Evolutionary conservation across 2,888 invertebrate species (phyloP).

Genomic region (Phaonia tiefii): DNA sequence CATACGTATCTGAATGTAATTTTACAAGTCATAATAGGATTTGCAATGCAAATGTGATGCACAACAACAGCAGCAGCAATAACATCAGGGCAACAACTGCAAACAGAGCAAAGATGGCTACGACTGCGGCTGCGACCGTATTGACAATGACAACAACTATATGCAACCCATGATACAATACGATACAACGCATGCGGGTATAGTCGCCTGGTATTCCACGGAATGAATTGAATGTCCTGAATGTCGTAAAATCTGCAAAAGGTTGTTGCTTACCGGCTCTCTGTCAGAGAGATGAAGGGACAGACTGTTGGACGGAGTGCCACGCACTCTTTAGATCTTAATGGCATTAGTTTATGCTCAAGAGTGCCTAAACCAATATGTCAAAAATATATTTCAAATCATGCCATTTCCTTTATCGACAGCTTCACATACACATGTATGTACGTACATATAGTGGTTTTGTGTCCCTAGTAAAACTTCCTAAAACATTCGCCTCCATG

Average conservation of each 20-base stretch:
- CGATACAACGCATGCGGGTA: no score
- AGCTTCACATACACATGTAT: neutral
- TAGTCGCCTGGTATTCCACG: constrained; percentile 27
- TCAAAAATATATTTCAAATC: constrained; percentile 77
- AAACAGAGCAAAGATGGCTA: constrained; percentile 47
- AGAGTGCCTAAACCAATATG: constrained; percentile 74
- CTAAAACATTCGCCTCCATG: neutral
- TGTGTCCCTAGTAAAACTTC: neutral
- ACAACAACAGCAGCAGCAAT: constrained; percentile 52
- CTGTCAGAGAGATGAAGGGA: constrained; percentile 27
- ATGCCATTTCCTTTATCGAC: constrained; percentile 1
- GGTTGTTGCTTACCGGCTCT: constrained; percentile 47
- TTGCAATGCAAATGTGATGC: constrained; percentile 70
- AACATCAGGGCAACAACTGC: constrained; percentile 44
- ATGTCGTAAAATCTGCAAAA: constrained; percentile 56
- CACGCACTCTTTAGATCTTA: constrained; percentile 30
- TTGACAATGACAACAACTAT: constrained; percentile 58
- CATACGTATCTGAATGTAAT: constrained; percentile 50
- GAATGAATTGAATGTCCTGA: constrained; percentile 55
- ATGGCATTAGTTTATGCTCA: constrained; percentile 41
- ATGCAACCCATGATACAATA: no score
- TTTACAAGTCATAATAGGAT: constrained; percentile 69
- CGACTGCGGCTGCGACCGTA: constrained; percentile 34
- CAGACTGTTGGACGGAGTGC: constrained; percentile 16
- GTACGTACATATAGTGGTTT: neutral